phyloP scores from a whole-genome alignment of 2,113 vertebrate genomes.

The Datnioides undecimradiatus region DNA sequence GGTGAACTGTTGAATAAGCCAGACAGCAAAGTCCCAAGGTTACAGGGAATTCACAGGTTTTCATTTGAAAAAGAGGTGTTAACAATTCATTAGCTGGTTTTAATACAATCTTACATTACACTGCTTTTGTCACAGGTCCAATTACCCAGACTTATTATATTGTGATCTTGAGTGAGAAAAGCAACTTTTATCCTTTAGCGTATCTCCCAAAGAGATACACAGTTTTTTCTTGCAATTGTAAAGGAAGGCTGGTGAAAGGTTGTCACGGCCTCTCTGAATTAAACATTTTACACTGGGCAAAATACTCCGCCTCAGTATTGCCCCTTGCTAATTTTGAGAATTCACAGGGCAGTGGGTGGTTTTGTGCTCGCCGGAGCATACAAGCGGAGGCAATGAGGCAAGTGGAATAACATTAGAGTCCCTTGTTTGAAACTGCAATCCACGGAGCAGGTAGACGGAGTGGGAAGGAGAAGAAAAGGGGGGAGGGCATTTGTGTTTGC shows the following conservation, averaged over 20 bases:
- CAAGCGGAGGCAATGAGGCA: slow-evolving; percentile 76
- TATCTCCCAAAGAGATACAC: not conserved
- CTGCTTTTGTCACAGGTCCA: not conserved
- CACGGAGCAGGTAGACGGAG: slow-evolving; percentile 57
- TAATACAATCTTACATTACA: not conserved
- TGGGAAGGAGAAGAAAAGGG: not conserved
- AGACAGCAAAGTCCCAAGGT: slow-evolving; percentile 20
- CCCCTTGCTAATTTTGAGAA: slow-evolving; percentile 58
- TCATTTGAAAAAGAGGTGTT: slow-evolving; percentile 11
- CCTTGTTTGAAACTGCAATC: slow-evolving; percentile 73
- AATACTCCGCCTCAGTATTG: slow-evolving; percentile 9
- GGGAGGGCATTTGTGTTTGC: not conserved
- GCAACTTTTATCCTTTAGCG: not conserved
- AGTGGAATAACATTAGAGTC: slow-evolving; percentile 76
- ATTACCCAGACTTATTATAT: not conserved
- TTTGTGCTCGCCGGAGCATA: slow-evolving; percentile 71
- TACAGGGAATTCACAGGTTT: slow-evolving; percentile 11
- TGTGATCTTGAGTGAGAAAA: not conserved
- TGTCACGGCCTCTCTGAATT: slow-evolving; percentile 17
- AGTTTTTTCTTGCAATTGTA: slow-evolving; percentile 5
- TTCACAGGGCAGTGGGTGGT: slow-evolving; percentile 63
- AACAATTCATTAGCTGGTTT: not conserved
- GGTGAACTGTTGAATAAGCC: slow-evolving; percentile 34
- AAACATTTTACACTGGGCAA: slow-evolving; percentile 18
- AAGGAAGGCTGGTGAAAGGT: not conserved